phyloP scores from a whole-genome alignment of 2,888 invertebrate genomes.

The Hypomecis atomaria region DNA sequence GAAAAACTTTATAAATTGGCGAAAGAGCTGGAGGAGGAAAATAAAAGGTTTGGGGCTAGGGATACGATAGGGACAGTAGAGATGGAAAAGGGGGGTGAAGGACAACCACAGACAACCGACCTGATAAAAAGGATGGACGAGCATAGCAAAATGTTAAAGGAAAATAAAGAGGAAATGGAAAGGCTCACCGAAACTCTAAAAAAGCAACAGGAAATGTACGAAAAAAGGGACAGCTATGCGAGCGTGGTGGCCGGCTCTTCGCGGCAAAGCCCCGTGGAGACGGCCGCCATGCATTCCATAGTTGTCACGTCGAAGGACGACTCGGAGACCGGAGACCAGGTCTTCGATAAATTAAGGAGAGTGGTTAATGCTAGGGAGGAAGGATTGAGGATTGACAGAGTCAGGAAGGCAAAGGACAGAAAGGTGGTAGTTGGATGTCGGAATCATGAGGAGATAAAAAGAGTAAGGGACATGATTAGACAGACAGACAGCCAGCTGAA shows the following conservation, averaged over 20 bases:
- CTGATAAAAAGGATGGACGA: neutral
- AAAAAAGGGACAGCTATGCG: neutral
- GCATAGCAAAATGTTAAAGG: neutral
- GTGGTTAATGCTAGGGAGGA: slow-evolving; percentile 24
- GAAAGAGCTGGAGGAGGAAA: neutral
- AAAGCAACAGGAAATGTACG: neutral
- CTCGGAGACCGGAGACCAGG: slow-evolving; percentile 15
- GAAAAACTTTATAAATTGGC: neutral
- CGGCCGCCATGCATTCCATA: slow-evolving; percentile 17
- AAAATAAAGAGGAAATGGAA: neutral
- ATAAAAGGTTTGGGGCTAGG: neutral
- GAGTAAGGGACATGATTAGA: slow-evolving; percentile 1
- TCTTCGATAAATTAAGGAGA: slow-evolving; percentile 6
- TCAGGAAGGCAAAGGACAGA: slow-evolving; percentile 22
- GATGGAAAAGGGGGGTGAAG: no score
- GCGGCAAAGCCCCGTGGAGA: neutral
- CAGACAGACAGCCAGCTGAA: neutral
- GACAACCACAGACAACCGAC: no score
- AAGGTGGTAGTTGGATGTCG: slow-evolving; percentile 20
- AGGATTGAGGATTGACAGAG: slow-evolving; percentile 4
- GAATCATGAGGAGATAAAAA: slow-evolving; percentile 8
- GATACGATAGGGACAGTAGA: neutral
- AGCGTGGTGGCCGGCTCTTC: neutral
- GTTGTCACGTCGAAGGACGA: slow-evolving; percentile 3
- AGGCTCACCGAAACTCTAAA: neutral